phyloP scores from a whole-genome alignment of 2,113 vertebrate genomes.

The Ceuthmochares aereus region DNA sequence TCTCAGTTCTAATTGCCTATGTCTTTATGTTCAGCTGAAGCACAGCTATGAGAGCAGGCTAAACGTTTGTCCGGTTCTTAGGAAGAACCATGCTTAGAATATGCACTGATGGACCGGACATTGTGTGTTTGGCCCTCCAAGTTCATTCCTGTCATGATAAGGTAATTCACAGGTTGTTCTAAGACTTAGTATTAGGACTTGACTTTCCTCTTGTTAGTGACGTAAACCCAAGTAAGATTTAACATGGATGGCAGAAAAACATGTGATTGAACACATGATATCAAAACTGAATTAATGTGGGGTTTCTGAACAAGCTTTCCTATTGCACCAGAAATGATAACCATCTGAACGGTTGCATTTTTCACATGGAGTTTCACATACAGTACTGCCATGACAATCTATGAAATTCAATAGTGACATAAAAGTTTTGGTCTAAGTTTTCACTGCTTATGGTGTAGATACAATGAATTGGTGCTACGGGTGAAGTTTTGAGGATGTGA shows the following conservation, averaged over 20 bases:
- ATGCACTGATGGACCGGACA: fast-evolving
- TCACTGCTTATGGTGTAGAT: background rate
- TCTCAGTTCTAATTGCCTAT: background rate
- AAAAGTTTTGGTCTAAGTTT: background rate
- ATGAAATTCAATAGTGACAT: background rate
- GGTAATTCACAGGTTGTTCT: background rate
- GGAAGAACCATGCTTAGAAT: background rate
- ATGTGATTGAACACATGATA: background rate
- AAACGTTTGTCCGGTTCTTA: background rate
- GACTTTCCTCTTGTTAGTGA: background rate
- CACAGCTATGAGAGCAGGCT: background rate
- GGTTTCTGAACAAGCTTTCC: background rate
- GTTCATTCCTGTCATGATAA: background rate
- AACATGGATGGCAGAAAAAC: background rate
- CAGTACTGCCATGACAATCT: background rate
- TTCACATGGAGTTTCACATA: background rate
- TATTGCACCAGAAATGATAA: background rate
- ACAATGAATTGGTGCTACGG: background rate
- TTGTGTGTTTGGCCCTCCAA: background rate
- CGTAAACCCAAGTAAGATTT: background rate
- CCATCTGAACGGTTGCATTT: background rate
- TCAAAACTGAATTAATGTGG: background rate
- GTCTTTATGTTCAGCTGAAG: background rate
- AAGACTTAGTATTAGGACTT: background rate
- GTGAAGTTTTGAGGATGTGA: background rate